Percentiles rank a stretch among this genome's conserved stretches.
phyloP scores from a whole-genome alignment of 1,140 invertebrate genomes.

The Caenorhabditis briggsae region DNA sequence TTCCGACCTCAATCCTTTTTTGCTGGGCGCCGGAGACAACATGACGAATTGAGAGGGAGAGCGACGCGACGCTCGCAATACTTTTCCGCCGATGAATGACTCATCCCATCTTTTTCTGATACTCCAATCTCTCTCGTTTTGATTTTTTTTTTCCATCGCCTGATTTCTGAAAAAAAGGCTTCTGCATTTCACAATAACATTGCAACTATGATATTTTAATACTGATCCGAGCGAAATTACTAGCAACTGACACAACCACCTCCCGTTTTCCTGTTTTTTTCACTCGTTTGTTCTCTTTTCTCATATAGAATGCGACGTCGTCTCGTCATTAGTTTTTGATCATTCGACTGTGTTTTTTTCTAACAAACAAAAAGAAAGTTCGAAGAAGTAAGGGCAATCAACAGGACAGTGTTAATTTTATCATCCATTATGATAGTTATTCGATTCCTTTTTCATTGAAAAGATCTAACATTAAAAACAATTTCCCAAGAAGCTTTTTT shows the following conservation, averaged over 20 bases:
- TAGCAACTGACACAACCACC: background rate
- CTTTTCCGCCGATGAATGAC: slow-evolving; percentile 40
- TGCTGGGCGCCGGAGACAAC: background rate
- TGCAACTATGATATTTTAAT: too few species aligned
- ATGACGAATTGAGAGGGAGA: slow-evolving; percentile 14
- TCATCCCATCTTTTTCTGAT: background rate
- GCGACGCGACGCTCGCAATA: slow-evolving; percentile 11
- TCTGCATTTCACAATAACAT: too few species aligned
- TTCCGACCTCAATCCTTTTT: slow-evolving; percentile 47
- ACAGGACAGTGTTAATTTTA: too few species aligned
- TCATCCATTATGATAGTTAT: too few species aligned
- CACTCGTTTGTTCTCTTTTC: background rate
- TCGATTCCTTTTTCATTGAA: too few species aligned
- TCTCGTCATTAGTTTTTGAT: slow-evolving; percentile 40
- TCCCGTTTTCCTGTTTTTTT: background rate
- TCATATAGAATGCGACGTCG: background rate
- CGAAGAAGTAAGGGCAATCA: background rate
- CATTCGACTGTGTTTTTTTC: background rate
- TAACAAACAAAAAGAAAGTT: background rate
- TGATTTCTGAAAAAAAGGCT: background rate
- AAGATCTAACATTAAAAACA: too few species aligned
- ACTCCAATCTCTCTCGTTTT: background rate
- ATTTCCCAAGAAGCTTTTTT: too few species aligned
- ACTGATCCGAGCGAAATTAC: too few species aligned
- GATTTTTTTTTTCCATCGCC: background rate